Percentiles rank a stretch among this genome's conserved stretches.
These are phyloP conservation scores for Apamea sordens DNA, from an alignment of 2,888 invertebrate species.

Conservation along the genomic window DNA sequence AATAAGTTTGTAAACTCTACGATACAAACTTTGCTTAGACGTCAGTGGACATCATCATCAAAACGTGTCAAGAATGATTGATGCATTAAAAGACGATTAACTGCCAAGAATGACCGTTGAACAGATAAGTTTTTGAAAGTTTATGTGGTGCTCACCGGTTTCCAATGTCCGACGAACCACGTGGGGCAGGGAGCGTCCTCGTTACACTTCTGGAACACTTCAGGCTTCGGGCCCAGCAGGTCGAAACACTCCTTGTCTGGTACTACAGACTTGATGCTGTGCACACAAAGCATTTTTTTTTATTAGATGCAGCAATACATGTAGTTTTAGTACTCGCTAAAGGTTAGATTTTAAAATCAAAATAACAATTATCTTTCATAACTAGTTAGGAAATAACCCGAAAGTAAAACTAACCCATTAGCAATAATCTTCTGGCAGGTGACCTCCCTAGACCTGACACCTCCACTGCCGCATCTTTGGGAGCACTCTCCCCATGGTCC, in stretches of 20 bases:
- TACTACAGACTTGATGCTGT: constrained; percentile 92
- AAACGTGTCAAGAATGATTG: not conserved
- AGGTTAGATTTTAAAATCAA: not conserved
- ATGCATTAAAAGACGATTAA: not conserved
- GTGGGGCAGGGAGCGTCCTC: constrained; percentile 94
- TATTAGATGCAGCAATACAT: too few species aligned
- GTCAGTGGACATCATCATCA: not conserved
- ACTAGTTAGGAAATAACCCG: not conserved
- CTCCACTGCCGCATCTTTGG: constrained; percentile 94
- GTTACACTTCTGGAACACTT: constrained; percentile 93
- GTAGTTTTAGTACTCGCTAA: not conserved
- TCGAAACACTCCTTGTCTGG: constrained; percentile 94
- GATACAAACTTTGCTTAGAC: not conserved
- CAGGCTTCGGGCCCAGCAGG: constrained; percentile 92
- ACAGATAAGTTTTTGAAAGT: not conserved
- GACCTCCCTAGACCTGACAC: constrained; percentile 92
- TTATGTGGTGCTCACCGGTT: constrained; percentile 92
- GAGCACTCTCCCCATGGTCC: constrained; percentile 96
- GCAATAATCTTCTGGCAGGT: constrained; percentile 95
- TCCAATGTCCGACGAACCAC: constrained; percentile 97
- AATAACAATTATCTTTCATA: not conserved
- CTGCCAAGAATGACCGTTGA: too few species aligned
- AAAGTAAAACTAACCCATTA: constrained; percentile 89
- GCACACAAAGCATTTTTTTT: not conserved
- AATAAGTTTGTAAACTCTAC: not conserved